A percentile compares a stretch with the other conserved stretches of the same genome.
Evolutionary conservation across 2,888 invertebrate species (phyloP).

Genomic region (Panzeria rudis): DNA sequence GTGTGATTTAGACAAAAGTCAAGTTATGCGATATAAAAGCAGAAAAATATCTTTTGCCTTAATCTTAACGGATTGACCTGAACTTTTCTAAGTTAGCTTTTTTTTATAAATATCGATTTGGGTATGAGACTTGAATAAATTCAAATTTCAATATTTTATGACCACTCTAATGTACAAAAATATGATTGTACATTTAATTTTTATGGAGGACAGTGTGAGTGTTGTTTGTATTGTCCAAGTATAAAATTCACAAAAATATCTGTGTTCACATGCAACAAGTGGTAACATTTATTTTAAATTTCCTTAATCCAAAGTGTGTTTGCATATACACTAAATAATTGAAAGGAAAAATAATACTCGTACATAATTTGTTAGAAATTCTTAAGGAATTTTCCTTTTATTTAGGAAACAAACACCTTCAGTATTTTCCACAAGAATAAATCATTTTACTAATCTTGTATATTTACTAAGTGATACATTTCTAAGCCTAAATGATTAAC

Average conservation of each 20-base stretch:
- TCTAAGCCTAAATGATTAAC: not conserved
- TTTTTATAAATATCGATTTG: too few relatives aligned
- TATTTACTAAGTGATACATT: not conserved
- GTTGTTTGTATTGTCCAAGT: not conserved
- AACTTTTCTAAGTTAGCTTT: too few relatives aligned
- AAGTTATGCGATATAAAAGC: too few relatives aligned
- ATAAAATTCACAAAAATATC: constrained; percentile 29
- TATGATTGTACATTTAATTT: not conserved
- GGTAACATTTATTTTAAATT: constrained; percentile 19
- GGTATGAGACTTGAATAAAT: too few relatives aligned
- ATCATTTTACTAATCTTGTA: not conserved
- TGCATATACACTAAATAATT: not conserved
- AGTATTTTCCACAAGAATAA: constrained; percentile 16
- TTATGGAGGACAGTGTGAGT: not conserved
- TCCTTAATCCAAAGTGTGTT: constrained; percentile 13
- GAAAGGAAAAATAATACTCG: not conserved
- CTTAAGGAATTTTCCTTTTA: constrained; percentile 2
- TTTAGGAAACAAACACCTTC: not conserved
- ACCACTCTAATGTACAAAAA: too few relatives aligned
- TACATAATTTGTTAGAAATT: constrained; percentile 3
- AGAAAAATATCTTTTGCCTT: too few relatives aligned
- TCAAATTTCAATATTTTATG: too few relatives aligned
- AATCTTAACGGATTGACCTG: too few relatives aligned
- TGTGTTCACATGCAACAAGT: constrained; percentile 41
- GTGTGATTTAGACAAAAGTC: too few relatives aligned